Evolutionary conservation across 2,113 vertebrate genomes (phyloP).

Genomic region (Pelvicachromis taeniatus): DNA sequence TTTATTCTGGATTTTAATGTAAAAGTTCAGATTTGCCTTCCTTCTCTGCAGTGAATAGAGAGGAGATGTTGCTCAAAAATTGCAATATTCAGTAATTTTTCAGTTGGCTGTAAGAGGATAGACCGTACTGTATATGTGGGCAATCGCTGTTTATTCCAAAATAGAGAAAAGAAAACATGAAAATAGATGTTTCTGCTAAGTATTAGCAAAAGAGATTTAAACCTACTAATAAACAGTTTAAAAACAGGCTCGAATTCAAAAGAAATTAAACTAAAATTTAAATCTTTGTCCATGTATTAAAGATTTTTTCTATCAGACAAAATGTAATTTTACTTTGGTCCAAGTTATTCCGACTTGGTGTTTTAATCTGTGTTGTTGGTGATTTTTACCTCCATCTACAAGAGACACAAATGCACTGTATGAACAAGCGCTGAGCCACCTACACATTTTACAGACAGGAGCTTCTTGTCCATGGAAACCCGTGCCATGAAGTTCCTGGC

Average conservation of each 20-base stretch:
- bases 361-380: neutral
- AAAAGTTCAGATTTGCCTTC: neutral
- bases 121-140: neutral
- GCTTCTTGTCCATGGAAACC: neutral
- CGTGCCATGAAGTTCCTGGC: neutral
- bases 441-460: neutral
- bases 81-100: neutral
- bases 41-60: neutral
- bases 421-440: neutral
- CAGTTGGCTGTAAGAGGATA: neutral
- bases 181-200: neutral
- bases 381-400: neutral
- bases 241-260: neutral
- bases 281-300: neutral
- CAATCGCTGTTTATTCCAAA: neutral
- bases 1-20: neutral
- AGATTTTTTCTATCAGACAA: neutral
- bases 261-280: neutral
- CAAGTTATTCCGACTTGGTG: neutral
- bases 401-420: neutral
- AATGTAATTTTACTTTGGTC: neutral
- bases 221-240: neutral
- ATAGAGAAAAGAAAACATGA: neutral
- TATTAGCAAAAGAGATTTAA: neutral
- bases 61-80: neutral